Evolutionary conservation across 2,797 vertebrate genomes (phyloP).

Genomic region (Basileuterus tristriatus): DNA sequence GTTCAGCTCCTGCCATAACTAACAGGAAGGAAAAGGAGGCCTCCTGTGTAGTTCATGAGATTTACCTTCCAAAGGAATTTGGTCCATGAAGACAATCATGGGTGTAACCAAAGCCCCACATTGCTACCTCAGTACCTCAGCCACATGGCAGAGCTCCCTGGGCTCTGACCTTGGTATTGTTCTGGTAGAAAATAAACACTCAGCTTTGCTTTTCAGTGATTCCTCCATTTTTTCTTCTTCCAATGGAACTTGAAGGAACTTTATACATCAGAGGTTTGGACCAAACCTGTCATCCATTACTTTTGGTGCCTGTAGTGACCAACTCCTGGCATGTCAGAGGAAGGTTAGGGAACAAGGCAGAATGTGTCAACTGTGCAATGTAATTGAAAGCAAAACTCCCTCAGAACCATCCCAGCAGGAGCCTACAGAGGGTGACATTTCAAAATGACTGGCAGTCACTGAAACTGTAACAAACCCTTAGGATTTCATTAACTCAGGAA

Average conservation of each 20-base stretch:
- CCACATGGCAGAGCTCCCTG: background rate
- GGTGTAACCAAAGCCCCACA: constrained; percentile 8
- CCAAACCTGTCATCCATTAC: background rate
- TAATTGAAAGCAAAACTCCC: constrained; percentile 23
- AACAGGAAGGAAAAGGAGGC: constrained; percentile 41
- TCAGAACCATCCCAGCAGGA: background rate
- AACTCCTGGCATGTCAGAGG: background rate
- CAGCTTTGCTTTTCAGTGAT: background rate
- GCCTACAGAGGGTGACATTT: background rate
- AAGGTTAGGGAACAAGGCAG: background rate
- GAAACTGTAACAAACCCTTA: background rate
- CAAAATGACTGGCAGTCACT: constrained; percentile 21
- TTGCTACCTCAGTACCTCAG: background rate
- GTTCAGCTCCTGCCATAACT: constrained; percentile 6
- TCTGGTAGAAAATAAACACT: constrained; percentile 9
- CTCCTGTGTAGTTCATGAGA: background rate
- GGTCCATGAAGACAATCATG: constrained; percentile 7
- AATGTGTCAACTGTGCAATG: background rate
- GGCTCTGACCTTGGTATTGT: background rate
- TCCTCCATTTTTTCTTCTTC: background rate
- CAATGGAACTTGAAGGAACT: background rate
- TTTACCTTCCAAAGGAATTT: background rate
- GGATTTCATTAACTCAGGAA: constrained; percentile 41
- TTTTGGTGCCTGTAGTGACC: background rate
- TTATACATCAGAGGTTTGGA: background rate